Base-by-base conservation (phyloP, 2,797 vertebrate species). In the Diceros bicornis region DNA sequence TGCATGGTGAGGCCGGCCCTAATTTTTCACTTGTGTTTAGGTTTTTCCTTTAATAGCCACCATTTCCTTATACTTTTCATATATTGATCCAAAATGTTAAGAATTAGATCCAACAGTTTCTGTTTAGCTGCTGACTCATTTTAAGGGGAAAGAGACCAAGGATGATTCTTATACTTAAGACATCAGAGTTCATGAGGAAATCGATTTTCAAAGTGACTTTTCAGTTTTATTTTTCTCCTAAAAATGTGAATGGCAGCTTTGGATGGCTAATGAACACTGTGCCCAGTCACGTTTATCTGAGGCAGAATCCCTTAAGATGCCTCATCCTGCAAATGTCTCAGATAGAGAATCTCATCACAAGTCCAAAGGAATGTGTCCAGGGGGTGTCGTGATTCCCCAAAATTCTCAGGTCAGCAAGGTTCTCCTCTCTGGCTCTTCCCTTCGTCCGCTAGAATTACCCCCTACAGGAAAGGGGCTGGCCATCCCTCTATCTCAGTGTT, bases 391-490 rank as follows among this genome's bases (percentile, higher is more conserved):
- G 85, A 79, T 50, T 68, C 34, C 90, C n/a, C 23, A 20, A 57
- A 86, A 66, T 37, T 34, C 72, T 62, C 21, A 16, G 87, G 55
- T 92, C 97, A 95, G 75, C 96, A 62, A n/a, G 61, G 32, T 20
- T 32, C 50, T 78, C 50, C 14, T 79, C 55, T 37, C 71, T 6
- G 16, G 9, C 29, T 55, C 59, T 87, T 32, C 93, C 68, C 72
- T 64, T 79, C 2, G 86, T 93, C 89, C 92, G 62, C 57, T 1
- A 71, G 81, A 96, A 78, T 92, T 10, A 21, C 20, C 12, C 21
- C 50, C 74, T 25, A 0, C 0, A 5, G 91, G 47, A 86, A 91
- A 69, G 9, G 64, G 20, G 6, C 57, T 50, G 71, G 44, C 71
- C 61, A 27, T 62, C 25, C 32, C 17, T 55, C 77, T 20, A 27